Base-by-base conservation (phyloP, 2,113 vertebrate genomes). In the Leucoraja erinaceus region DNA sequence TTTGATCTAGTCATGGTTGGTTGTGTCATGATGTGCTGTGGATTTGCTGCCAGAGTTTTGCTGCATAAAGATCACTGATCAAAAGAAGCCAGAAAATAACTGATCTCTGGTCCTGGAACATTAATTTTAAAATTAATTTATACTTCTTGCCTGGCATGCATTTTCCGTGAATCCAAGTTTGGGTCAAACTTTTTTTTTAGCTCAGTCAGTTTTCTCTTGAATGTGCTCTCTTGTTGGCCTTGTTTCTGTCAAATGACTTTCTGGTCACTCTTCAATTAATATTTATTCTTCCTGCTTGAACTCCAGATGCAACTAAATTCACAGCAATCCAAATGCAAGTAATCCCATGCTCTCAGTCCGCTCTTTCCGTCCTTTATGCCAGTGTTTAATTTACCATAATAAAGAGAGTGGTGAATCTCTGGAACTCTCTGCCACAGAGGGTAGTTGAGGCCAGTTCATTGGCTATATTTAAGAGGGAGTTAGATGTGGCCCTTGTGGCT, bases 41-140 rank as follows among this genome's bases (percentile, higher is more conserved):
- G 88, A 22, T 38, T 47, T 70, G 66, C 20, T 70, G 66, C 33
- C 20, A 38, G 33, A 47, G 7, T 12, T 91, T 16, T 70, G 18
- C 31, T 91, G 88, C 66, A 72, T 2, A 38, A 72, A 72, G 88
- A 47, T 68, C 88, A 91, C 22, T 70, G 88, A 47, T 72, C 88
- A 70, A 91, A 72, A 38, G 33, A 72, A 7, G 18, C 14, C 20
- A 38, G 88, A 70, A 84, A 84, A 38, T 72, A 91, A 47, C 31
- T 72, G 66, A 1, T 72, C 18, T 31, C 20, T 72, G 20, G 9
- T 72, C 72, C 63, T 47, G 20, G 38, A 47, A 54, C 31, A 47
- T 16, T 88, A n/a, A 88, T 91, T 91, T 91, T 38, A 14, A 12
- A 90, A 91, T 25, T 91, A 72, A 70, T 91, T 54, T 72, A 4